phyloP scores from a whole-genome alignment of 2,888 invertebrate species.

The Drosophila bunnanda region DNA sequence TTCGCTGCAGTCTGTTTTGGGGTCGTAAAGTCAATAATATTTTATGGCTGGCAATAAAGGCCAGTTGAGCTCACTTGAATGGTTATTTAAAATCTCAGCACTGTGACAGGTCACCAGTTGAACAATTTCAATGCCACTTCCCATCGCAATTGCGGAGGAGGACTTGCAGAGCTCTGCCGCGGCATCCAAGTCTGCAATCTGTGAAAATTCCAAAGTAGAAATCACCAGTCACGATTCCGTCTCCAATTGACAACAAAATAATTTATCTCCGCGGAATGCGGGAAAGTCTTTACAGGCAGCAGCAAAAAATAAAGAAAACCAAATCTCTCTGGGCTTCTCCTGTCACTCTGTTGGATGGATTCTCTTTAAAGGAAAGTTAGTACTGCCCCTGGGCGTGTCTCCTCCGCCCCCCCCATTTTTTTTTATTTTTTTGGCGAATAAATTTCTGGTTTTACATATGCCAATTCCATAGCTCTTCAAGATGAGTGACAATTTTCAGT shows the following conservation, averaged over 20 bases:
- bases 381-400: constrained; percentile 12
- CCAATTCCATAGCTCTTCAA: background rate
- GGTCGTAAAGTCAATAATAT: constrained; percentile 41
- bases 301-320: constrained; percentile 2
- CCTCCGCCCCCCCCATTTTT: background rate
- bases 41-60: constrained; percentile 33
- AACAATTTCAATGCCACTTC: constrained; percentile 23
- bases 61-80: constrained; percentile 13
- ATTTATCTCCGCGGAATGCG: constrained; percentile 63
- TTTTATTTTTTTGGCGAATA: background rate
- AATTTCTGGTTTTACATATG: constrained; percentile 17
- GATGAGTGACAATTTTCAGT: constrained; percentile 13
- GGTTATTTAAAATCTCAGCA: background rate
- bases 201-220: constrained; percentile 67
- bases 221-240: constrained; percentile 72
- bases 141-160: constrained; percentile 31
- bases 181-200: constrained; percentile 9
- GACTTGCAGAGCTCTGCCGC: background rate
- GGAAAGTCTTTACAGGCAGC: constrained; percentile 61
- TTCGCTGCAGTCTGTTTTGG: background rate
- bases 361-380: constrained; percentile 54
- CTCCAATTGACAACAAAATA: constrained; percentile 70
- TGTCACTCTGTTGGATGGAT: constrained; percentile 36
- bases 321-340: constrained; percentile 32
- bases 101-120: constrained; percentile 24